Evolutionary conservation across 2,113 vertebrate species (phyloP).

Genomic region (Gavialis gangeticus): DNA sequence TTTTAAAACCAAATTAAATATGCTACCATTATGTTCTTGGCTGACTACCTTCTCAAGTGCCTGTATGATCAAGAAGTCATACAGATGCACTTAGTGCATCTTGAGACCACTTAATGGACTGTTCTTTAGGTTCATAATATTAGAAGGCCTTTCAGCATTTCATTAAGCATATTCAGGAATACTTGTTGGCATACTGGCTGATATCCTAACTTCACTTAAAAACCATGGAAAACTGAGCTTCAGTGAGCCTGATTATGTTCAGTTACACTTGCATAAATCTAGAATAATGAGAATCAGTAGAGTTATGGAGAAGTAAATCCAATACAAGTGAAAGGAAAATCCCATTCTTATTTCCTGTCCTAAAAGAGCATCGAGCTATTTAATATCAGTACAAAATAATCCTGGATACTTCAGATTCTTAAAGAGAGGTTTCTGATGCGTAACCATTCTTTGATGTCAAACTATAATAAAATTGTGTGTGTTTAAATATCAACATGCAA

Average conservation of each 20-base stretch:
- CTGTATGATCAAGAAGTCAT: neutral
- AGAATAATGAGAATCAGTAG: neutral
- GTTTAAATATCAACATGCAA: no score
- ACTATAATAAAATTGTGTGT: neutral
- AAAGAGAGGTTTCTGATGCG: neutral
- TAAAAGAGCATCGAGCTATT: neutral
- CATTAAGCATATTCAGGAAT: neutral
- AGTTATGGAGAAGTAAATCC: neutral
- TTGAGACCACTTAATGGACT: neutral
- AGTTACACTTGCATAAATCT: neutral
- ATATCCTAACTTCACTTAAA: neutral
- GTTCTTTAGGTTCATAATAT: neutral
- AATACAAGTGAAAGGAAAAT: neutral
- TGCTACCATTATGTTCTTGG: neutral
- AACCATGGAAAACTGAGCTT: neutral
- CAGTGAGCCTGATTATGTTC: neutral
- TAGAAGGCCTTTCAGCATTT: neutral
- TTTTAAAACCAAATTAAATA: neutral
- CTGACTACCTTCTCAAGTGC: neutral
- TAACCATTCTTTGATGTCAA: neutral
- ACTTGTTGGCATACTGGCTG: neutral
- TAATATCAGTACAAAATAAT: neutral
- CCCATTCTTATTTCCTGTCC: neutral
- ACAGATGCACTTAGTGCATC: neutral
- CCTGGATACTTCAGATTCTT: neutral